phyloP scores from a whole-genome alignment of 2,888 invertebrate genomes.

The Ennomos fuscantarius region DNA sequence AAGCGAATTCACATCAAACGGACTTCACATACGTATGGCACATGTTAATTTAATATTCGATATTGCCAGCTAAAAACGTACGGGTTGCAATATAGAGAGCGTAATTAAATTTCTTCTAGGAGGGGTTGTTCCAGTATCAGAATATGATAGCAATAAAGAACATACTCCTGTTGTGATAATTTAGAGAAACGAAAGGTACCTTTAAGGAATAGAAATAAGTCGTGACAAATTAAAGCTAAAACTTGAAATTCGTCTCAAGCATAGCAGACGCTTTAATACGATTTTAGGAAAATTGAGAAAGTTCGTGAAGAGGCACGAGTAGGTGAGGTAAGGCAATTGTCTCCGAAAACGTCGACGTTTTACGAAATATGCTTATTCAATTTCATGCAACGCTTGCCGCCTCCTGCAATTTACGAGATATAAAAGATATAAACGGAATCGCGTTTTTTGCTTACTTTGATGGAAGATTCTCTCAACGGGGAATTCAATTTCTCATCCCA shows the following conservation, averaged over 20 bases:
- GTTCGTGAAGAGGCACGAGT: slow-evolving; percentile 82
- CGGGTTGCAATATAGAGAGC: slow-evolving; percentile 61
- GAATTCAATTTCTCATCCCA: slow-evolving; percentile 81
- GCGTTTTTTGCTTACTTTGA: slow-evolving; percentile 85
- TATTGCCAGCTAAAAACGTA: slow-evolving; percentile 76
- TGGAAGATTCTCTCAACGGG: slow-evolving; percentile 82
- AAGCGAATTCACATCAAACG: slow-evolving; percentile 76
- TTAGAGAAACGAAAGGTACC: too few relatives aligned
- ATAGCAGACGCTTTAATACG: slow-evolving; percentile 77
- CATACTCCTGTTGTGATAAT: too few relatives aligned
- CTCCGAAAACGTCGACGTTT: slow-evolving; percentile 84
- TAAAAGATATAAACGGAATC: slow-evolving; percentile 86
- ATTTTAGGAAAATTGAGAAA: slow-evolving; percentile 84
- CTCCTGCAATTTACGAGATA: slow-evolving; percentile 86
- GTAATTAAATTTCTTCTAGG: slow-evolving; percentile 71
- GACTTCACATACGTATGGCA: slow-evolving; percentile 71
- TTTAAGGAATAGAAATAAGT: slow-evolving; percentile 28
- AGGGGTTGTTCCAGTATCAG: slow-evolving; percentile 52
- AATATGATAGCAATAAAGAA: background rate
- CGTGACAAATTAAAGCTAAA: slow-evolving; percentile 51
- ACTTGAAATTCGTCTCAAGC: slow-evolving; percentile 65
- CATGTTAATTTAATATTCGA: slow-evolving; percentile 79
- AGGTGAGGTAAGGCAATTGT: slow-evolving; percentile 86
- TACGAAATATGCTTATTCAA: slow-evolving; percentile 86
- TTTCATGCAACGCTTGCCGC: slow-evolving; percentile 86